These are phyloP conservation scores for Protonibea diacanthus DNA, from an alignment of 2,797 vertebrate genomes.

Conservation along the genomic window DNA sequence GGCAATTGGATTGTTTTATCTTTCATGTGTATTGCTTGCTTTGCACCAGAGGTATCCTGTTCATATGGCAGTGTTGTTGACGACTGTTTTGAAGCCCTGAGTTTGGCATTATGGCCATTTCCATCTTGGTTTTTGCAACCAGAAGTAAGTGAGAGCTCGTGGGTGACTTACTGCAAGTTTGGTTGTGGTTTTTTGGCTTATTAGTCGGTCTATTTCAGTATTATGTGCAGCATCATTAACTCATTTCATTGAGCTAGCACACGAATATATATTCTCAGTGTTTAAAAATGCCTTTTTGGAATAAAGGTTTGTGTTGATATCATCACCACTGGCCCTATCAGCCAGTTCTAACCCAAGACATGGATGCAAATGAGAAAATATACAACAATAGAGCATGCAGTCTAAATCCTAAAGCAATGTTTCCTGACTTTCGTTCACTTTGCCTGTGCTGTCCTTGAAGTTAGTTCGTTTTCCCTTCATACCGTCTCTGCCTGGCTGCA, in stretches of 20 bases:
- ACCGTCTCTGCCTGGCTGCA: conserved; percentile 40
- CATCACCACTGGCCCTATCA: not conserved
- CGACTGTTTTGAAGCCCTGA: too few species aligned
- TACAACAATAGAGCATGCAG: conserved; percentile 27
- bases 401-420: conserved; percentile 43
- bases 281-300: not conserved
- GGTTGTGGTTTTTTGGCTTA: too few species aligned
- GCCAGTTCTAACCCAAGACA: not conserved
- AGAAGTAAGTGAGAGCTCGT: too few species aligned
- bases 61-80: too few species aligned
- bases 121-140: too few species aligned
- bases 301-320: not conserved
- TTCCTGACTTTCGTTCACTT: conserved; percentile 35
- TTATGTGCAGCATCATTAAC: not conserved
- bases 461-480: conserved; percentile 2
- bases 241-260: not conserved
- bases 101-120: too few species aligned
- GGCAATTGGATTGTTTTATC: too few species aligned
- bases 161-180: too few species aligned
- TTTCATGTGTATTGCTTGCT: too few species aligned
- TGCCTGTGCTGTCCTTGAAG: conserved; percentile 62
- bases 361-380: conserved; percentile 39
- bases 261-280: not conserved
- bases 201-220: not conserved
- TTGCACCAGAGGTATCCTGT: too few species aligned